Evolutionary conservation across 2,797 vertebrate species (phyloP).

Genomic region (Tamandua tetradactyla): DNA sequence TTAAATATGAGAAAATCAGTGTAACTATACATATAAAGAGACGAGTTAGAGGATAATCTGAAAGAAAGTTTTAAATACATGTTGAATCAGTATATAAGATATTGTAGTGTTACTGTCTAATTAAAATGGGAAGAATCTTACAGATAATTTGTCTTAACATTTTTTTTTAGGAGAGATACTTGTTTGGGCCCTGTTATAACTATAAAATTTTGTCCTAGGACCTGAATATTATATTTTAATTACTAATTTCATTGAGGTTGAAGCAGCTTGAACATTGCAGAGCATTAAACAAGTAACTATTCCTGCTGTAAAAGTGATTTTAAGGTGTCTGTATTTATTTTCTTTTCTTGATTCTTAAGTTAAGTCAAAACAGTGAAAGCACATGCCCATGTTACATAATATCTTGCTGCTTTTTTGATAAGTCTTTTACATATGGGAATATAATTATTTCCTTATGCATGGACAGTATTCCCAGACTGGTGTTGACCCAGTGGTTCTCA

Average conservation of each 20-base stretch:
- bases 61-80: background rate
- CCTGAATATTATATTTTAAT: background rate
- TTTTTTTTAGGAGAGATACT: background rate
- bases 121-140: background rate
- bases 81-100: background rate
- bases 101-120: background rate
- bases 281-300: background rate
- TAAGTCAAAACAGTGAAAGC: background rate
- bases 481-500: conserved; percentile 16
- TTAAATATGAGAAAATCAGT: background rate
- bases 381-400: background rate
- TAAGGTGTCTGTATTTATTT: background rate
- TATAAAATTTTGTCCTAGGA: conserved; percentile 43
- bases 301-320: background rate
- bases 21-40: background rate
- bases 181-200: background rate
- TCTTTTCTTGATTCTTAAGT: background rate
- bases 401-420: background rate
- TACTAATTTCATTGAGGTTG: background rate
- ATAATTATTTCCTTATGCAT: background rate
- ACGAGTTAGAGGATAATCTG: background rate
- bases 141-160: background rate
- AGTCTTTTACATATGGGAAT: background rate
- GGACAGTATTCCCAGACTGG: background rate
- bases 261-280: background rate